Base-by-base conservation (phyloP, 2,113 vertebrate genomes). In the Gymnorhina tibicen region DNA sequence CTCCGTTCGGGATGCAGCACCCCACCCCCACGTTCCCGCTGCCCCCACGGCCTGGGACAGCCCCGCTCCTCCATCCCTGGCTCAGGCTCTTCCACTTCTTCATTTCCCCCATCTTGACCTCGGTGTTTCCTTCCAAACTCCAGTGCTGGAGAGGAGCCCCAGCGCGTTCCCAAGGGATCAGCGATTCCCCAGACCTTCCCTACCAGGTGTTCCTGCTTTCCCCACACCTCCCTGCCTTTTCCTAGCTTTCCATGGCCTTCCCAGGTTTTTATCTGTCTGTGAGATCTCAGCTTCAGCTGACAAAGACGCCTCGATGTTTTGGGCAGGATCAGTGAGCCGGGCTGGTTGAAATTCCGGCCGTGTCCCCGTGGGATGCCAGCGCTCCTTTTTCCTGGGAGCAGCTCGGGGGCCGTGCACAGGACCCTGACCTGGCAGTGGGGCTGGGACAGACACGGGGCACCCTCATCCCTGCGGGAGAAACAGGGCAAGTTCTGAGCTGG, bases 91-190 rank as follows among this genome's bases (percentile, higher is more conserved):
- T 9, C 3, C 4, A 6, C 2, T 16, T 28, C 4, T 52, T 46
- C 33, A 28, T 62, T 68, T n/a, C 26, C 33, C 30, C 26, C 24
- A 7, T 6, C 24, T 4, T 27, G 60, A 28, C 70, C 50, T 14
- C 19, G 22, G 3, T 22, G 24, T 67, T 92, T 68, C 46, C 22
- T 18, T 9, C 33, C 68, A 32, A 6, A 13, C 22, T 17, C 35
- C 32, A 1, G 37, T 1, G 32, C 55, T 60, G 76, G 30, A 30
- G 58, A 75, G 13, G 35, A 68, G 1, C 3, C 2, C 15, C 27
- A 6, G 1, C 0, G 0, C 15, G 13, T 64, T 44, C 82, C 59
- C 5, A 1, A 47, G 78, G 64, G 66, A 16, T 24, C 6, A 2
- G 19, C 0, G 1, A 11, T n/a, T 14, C 30, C 64, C 60, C 3